A percentile compares a stretch with the other conserved stretches of the same genome.
phyloP scores from a whole-genome alignment of 2,113 vertebrate genomes.

The Colossoma macropomum region DNA sequence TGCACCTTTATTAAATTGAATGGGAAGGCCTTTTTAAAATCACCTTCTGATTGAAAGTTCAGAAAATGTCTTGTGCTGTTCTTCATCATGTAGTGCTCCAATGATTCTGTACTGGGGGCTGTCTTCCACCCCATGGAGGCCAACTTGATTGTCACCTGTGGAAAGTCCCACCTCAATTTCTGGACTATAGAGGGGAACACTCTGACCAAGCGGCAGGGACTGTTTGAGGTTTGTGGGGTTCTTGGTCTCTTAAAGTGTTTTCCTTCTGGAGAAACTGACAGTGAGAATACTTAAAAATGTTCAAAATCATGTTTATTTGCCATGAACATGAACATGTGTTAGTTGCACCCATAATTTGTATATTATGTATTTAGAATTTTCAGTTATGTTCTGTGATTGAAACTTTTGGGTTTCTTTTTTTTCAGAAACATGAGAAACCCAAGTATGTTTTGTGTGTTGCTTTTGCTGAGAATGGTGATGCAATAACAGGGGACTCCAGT shows the following conservation, averaged over 20 bases:
- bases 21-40: background rate
- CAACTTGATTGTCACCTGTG: constrained; percentile 86
- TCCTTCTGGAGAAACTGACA: background rate
- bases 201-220: constrained; percentile 87
- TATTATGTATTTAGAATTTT: background rate
- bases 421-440: constrained; percentile 91
- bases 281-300: background rate
- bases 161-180: constrained; percentile 91
- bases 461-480: constrained; percentile 89
- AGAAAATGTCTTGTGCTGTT: background rate
- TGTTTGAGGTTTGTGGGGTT: constrained; percentile 85
- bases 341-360: no score
- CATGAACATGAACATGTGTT: no score
- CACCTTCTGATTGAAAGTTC: background rate
- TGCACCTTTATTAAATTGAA: background rate
- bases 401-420: background rate
- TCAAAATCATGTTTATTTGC: background rate
- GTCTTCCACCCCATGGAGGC: constrained; percentile 89
- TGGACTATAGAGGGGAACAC: constrained; percentile 86
- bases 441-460: constrained; percentile 89
- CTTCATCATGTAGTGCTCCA: constrained; percentile 83
- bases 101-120: constrained; percentile 85
- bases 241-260: background rate
- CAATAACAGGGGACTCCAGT: constrained; percentile 90
- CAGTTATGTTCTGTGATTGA: background rate